Base-by-base conservation (phyloP, 2,888 invertebrate genomes). In the Dasysyrphus tricinctus region DNA sequence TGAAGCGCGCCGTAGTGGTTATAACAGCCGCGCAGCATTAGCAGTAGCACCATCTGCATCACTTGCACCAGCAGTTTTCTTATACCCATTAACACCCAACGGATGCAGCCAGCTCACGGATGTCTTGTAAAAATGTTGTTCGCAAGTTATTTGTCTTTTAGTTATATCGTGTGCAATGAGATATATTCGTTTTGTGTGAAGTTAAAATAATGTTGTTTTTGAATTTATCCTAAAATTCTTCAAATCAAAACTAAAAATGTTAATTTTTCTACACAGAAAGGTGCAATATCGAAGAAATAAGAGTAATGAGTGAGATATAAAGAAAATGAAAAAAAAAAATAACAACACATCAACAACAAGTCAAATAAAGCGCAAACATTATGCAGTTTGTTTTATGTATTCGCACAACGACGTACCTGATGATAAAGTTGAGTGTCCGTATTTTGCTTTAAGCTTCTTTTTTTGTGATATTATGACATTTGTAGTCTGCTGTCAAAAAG, bases 1-100 rank as follows among this genome's bases (percentile, higher is more conserved):
- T 51, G 51, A 51, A 51, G 51, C 51, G 51, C 24, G 51, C 51
- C 24, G 24, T 51, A 51, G 51, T 51, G 51, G 51, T 51, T 51
- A 24, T 51, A 51, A 51, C 19, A 51, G 14, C 51, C 14, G 24
- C 51, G 24, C 51, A 51, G 51, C 12, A 51, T 51, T 51, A 51
- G 24, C 24, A 51, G 7, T 29, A 14, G 51, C 51, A 51, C 51
- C 51, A 51, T 51, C 51, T 51, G 51, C 29, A 51, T 29, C 51
- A 51, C 51, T 51, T 51, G 51, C 51, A 51, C 51, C 14, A 24
- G 29, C 51, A 51, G 51, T 51, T 24, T 29, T 51, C 51, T 51
- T 51, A 51, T 29, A 29, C 3, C 51, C 24, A 51, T 29, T 51
- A 51, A 51, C 51, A 51, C 24, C 51, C 51, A 51, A 51, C 14